Base-by-base conservation (phyloP, 2,888 invertebrate species). In the Oscheius sp. region DNA sequence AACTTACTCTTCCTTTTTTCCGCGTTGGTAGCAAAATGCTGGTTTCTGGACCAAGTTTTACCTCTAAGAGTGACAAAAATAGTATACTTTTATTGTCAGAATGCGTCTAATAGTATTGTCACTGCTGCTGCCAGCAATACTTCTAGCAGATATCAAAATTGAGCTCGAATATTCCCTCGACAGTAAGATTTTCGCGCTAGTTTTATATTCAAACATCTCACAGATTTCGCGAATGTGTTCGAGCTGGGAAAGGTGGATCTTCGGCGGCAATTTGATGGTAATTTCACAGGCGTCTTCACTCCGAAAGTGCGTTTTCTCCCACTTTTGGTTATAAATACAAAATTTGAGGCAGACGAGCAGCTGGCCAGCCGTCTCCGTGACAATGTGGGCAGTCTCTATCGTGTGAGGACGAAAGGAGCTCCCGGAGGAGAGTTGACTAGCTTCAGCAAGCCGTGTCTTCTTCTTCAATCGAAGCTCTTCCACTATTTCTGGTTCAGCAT, bases 401-500 rank as follows among this genome's bases (percentile, higher is more conserved):
- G 35, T 21, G 63, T 62, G n/a, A 29, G 51, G 32, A 62, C 65
- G 47, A 57, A 60, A 29, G 72, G 62, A 10, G 32, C 48, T 13
- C 53, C 37, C 13, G 62, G 51, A 13, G 55, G 59, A 9, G 55
- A 62, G 29, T 35, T 65, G 32, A 53, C 48, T 21, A 65, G 57
- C 47, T 73, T 29, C 50, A 65, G 60, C 58, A 57, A 73, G 53
- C 65, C 73, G 85, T 88, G 87, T 63, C 80, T 84, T 13, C 72
- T 88, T 21, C 76, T 86, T 0, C 77, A 78, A 51, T 77, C 86
- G 9, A 80, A 82, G 50, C 79, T 87, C 29, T 79, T 79, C 63
- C 88, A 88, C 65, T 78, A 83, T 66, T 79, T 88, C 71, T 84
- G 83, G 76, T 65, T 88, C 5, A 78, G 84, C 1, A 72, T 87